Base-by-base conservation (phyloP, 1,140 invertebrate genomes). In the Drosophila truncata region DNA sequence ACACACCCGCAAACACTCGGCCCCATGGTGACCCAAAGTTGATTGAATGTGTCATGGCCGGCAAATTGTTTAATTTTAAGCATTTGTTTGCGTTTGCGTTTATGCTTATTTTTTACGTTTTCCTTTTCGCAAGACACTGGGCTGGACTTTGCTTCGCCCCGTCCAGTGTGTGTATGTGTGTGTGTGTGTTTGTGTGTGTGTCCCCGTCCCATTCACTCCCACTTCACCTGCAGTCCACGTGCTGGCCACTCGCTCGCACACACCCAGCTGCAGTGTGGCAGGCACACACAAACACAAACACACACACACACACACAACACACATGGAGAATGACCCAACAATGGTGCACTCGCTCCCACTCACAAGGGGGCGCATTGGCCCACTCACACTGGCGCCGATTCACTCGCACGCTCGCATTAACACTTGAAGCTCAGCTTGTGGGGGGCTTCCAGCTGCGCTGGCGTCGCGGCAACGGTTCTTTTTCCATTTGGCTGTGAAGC, bases 401-500 rank as follows among this genome's bases (percentile, higher is more conserved):
- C 47, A 31, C 58, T 62, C 55, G 44, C 39, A 52, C 37, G 18
- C 42, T 44, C 70, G 64, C 29, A 35, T 35, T 35, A 33, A 33
- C 29, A 35, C 31, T 7, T 7, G 14, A 54, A 73, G 46, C 42
- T 50, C 23, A 41, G 42, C 37, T 58, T 67, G 50, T 41, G 47
- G 58, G 80, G 47, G 58, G 80, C 84, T 88, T 88, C 80, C 59
- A 69, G 67, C 39, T 66, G 57, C 69, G 80, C 84, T 90, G 79
- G 80, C 81, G 62, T 64, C 80, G 69, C 67, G 69, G 62, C 61
- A 74, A 90, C 69, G 82, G 69, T 88, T 88, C 85, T 88, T 88
- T 88, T 90, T 78, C 65, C 84, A 90, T 78, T 88, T 76, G 85
- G 85, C 85, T 88, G 85, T 90, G 85, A 88, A 85, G 84, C 85